A percentile compares a stretch with the other conserved stretches of the same genome.
Conservation (phyloP, 2,797 vertebrate species). For the Xyrichtys novacula region DNA sequence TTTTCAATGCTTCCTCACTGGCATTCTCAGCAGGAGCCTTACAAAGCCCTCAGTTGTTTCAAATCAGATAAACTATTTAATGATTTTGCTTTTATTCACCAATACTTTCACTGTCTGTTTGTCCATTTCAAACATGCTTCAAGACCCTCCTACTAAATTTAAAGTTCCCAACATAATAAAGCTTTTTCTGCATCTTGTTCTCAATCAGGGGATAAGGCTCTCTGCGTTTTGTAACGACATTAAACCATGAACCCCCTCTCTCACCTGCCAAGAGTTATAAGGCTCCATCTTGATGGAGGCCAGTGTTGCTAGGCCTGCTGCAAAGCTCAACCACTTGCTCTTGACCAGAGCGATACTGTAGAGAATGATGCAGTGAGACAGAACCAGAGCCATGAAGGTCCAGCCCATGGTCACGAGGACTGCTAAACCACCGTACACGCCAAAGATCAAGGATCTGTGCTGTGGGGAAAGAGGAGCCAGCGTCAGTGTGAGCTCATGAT, state of each 20-base stretch:
- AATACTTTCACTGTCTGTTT: too few species aligned
- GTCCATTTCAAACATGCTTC: too few species aligned
- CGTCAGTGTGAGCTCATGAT: slow-evolving; percentile 24
- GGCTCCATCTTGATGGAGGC: slow-evolving; percentile 96
- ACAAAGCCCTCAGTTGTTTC: too few species aligned
- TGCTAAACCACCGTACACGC: slow-evolving; percentile 88
- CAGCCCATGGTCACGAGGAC: slow-evolving; percentile 94
- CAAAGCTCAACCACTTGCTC: slow-evolving; percentile 91
- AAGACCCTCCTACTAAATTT: too few species aligned
- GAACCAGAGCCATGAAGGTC: slow-evolving; percentile 89
- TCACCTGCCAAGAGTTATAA: slow-evolving; percentile 96
- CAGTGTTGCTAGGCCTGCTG: slow-evolving; percentile 90
- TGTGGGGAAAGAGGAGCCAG: slow-evolving; percentile 76
- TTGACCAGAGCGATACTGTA: slow-evolving; percentile 90
- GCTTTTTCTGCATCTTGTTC: not conserved
- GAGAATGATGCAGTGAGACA: slow-evolving; percentile 92
- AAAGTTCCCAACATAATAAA: too few species aligned
- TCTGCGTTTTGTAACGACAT: too few species aligned
- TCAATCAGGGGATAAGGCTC: not conserved
- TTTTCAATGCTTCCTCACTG: too few species aligned
- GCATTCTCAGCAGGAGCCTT: too few species aligned
- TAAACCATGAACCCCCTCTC: not conserved
- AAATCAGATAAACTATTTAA: too few species aligned
- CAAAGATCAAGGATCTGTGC: slow-evolving; percentile 94
- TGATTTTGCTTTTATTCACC: too few species aligned